Conservation (phyloP, 2,113 vertebrate genomes). For the Apteryx mantelli region DNA sequence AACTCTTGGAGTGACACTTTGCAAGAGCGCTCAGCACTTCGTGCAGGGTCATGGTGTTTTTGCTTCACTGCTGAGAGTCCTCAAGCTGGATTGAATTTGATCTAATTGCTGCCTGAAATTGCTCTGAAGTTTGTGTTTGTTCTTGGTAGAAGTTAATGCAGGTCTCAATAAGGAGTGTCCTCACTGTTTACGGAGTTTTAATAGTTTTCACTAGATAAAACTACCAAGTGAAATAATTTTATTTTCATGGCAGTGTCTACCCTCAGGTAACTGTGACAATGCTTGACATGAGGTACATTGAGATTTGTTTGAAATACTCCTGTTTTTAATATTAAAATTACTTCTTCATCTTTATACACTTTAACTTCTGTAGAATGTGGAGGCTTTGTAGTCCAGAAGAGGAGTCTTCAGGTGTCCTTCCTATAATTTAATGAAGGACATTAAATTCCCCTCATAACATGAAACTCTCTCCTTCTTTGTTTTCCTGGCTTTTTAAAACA, state of each 20-base stretch:
- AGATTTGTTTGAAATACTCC: conserved; percentile 2
- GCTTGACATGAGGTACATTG: neutral
- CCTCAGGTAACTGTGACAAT: neutral
- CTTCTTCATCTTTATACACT: neutral
- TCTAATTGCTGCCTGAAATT: neutral
- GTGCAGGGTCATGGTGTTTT: neutral
- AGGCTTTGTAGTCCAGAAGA: neutral
- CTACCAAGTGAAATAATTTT: neutral
- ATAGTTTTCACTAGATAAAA: neutral
- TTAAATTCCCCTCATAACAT: neutral
- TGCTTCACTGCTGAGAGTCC: neutral
- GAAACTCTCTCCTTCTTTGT: neutral
- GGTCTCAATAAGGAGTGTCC: neutral
- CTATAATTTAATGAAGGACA: neutral
- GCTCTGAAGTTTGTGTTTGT: neutral
- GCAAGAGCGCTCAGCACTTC: neutral
- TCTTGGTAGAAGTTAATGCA: neutral
- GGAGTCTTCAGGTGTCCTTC: neutral
- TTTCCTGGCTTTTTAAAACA: neutral
- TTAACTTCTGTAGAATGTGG: neutral
- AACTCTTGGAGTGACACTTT: neutral
- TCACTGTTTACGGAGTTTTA: neutral
- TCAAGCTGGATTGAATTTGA: neutral
- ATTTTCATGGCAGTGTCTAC: neutral
- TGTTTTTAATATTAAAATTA: neutral